A percentile compares a stretch with the other conserved stretches of the same genome.
phyloP scores from a whole-genome alignment of 2,888 invertebrate genomes.

The Chironomus tentans region DNA sequence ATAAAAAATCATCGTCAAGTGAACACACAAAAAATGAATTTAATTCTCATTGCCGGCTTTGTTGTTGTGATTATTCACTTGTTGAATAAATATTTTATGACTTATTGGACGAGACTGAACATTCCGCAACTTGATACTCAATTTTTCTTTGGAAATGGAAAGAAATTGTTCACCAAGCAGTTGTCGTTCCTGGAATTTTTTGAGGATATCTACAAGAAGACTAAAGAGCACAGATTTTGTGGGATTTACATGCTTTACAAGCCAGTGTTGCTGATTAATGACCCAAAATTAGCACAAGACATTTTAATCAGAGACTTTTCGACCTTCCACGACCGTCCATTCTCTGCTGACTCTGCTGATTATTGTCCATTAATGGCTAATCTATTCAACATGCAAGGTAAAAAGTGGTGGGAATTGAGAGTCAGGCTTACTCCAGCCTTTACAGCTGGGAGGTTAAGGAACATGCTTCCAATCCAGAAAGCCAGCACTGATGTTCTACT shows the following conservation, averaged over 20 bases:
- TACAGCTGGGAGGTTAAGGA: constrained; percentile 56
- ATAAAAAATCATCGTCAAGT: too few relatives aligned
- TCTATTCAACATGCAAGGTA: constrained; percentile 49
- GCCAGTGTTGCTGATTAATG: constrained; percentile 52
- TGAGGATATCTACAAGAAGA: constrained; percentile 51
- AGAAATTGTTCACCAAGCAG: too few relatives aligned
- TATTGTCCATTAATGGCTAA: constrained; percentile 53
- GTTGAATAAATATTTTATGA: too few relatives aligned
- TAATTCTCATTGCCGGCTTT: too few relatives aligned
- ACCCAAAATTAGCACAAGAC: constrained; percentile 52
- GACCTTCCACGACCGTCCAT: constrained; percentile 56
- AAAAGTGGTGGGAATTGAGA: constrained; percentile 54
- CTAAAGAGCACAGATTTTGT: constrained; percentile 40
- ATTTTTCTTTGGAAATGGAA: too few relatives aligned
- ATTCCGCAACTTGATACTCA: too few relatives aligned
- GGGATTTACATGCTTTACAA: constrained; percentile 55
- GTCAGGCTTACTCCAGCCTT: constrained; percentile 56
- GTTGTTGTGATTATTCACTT: too few relatives aligned
- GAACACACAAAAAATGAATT: too few relatives aligned
- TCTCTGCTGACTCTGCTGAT: constrained; percentile 49
- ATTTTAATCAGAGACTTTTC: constrained; percentile 54
- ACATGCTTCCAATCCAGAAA: constrained; percentile 52
- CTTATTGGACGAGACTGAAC: too few relatives aligned
- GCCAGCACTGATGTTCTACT: constrained; percentile 49
- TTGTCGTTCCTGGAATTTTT: constrained; percentile 41